Conservation (phyloP, 2,113 vertebrate genomes). For the Hyperopisus bebe region DNA sequence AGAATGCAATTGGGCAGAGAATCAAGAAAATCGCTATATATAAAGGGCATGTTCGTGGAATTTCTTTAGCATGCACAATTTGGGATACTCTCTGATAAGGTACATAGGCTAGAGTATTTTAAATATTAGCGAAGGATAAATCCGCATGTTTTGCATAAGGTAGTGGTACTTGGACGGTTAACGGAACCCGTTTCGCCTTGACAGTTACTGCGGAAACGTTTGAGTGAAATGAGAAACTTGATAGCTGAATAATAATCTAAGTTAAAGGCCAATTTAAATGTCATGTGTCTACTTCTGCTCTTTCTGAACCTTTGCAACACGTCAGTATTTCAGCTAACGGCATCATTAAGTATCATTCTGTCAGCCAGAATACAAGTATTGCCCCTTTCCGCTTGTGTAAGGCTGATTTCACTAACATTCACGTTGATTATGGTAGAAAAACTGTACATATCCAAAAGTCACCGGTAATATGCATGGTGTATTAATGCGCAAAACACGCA, state of each 20-base stretch:
- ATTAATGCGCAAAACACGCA: not conserved
- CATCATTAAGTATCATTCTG: not conserved
- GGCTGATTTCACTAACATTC: not conserved
- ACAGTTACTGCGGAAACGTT: constrained; percentile 8
- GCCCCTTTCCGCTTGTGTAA: not conserved
- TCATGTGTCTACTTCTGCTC: not conserved
- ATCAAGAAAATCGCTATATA: not conserved
- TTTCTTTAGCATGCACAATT: not conserved
- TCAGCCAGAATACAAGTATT: not conserved
- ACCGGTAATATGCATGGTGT: not conserved
- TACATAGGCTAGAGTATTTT: not conserved
- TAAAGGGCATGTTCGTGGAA: not conserved
- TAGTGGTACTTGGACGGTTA: not conserved
- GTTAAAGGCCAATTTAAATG: constrained; percentile 12
- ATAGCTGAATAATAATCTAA: constrained; percentile 12
- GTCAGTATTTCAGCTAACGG: not conserved
- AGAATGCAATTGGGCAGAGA: constrained; percentile 12
- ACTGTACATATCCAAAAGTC: not conserved
- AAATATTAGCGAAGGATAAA: not conserved
- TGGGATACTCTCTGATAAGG: not conserved
- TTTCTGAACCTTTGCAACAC: not conserved
- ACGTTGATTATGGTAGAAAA: not conserved
- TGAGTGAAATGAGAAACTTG: constrained; percentile 14
- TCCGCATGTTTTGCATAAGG: not conserved
- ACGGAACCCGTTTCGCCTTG: not conserved